Evolutionary conservation across 2,113 vertebrate species (phyloP), one percentile per base, ranked within the genome.

Genomic region (Forbesichthys papilliferus): DNA sequence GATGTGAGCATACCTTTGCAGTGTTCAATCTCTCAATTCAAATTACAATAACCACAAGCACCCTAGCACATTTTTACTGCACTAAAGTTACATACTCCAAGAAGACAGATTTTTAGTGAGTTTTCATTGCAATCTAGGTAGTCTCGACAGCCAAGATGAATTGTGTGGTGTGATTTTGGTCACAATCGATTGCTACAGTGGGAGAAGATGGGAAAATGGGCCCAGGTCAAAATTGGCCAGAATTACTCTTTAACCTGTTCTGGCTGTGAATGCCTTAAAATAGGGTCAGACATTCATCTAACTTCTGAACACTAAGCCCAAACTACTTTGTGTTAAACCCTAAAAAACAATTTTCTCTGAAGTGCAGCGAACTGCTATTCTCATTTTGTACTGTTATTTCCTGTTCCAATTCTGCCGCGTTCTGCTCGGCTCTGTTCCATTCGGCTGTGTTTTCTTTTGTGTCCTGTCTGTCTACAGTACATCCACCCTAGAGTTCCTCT

Each of bases 401-500:
- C 58, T 60, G n/a, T 36, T 68, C 64, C 69, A 48, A 11, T 69
- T 55, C 48, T 42, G 60, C 36, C 66, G 46, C 74, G 59, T 68
- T 73, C 59, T 48, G 48, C 59, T 80, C 57, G 58, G 55, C 57
- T 65, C 56, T 49, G 55, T 66, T 16, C 75, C 59, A 63, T 47
- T 72, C 72, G 72, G 53, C 36, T 20, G 14, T 8, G 52, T 54
- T 84, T 52, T 7, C 71, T 82, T 74, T 78, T 68, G 64, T 48
- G 80, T 63, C 49, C 80, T 79, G 73, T 56, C 64, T 80, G 80
- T 47, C 36, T 47, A 16, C 59, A 61, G 48, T 80, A 51, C 64
- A 78, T 74, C 49, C 76, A 69, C 53, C 75, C 54, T 64, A 52
- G 61, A 66, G 75, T 77, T 82, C 74, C 82, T 83, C 82, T 83